Base-by-base conservation (phyloP, 2,888 invertebrate genomes). In the Lasioglossum marginatum region DNA sequence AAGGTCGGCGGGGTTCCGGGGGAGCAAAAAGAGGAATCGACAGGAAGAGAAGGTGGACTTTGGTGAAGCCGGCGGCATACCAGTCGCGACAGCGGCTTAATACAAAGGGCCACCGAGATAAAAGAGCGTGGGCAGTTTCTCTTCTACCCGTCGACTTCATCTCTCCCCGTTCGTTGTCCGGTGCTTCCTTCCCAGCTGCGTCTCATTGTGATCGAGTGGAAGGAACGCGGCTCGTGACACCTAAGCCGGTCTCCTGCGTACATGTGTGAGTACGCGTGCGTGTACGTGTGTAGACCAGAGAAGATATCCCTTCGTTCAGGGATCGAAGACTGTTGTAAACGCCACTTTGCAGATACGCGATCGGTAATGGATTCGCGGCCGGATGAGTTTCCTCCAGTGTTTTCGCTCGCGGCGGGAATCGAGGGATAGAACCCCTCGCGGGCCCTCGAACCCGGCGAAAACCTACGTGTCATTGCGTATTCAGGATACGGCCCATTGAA, bases 381-480 rank as follows among this genome's bases (percentile, higher is more conserved):
- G 78, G 83, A 84, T 74, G 86, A 79, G 66, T 85, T 81, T 78
- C 81, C 43, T 72, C 68, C 63, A n/a, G 60, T 79, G 71, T 60
- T 43, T 34, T 45, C 60, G 57, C 57, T 40, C 57, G 34, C 45
- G 52, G 52, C 27, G 66, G 57, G 68, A 23, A 37, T 34, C 68
- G 68, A 23, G 10, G 40, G 37, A 37, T 43, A 57, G 71, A 74
- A 68, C 60, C 72, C 60, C 72, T 14, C 73, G 66, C 57, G 63
- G 63, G n/a, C 76, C 79, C 77, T 40, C 79, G 74, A 79, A 79
- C 81, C 16, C 88, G 75, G 82, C 81, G 85, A 86, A 57, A 86
- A 89, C 79, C 87, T 85, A 89, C 90, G 90, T 90, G 91, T 92
- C 92, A 92, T 92, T 94, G 89, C 86, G 93, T 92, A 94, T 94